Conservation (phyloP, 1,140 invertebrate species). For the Physella acuta region DNA sequence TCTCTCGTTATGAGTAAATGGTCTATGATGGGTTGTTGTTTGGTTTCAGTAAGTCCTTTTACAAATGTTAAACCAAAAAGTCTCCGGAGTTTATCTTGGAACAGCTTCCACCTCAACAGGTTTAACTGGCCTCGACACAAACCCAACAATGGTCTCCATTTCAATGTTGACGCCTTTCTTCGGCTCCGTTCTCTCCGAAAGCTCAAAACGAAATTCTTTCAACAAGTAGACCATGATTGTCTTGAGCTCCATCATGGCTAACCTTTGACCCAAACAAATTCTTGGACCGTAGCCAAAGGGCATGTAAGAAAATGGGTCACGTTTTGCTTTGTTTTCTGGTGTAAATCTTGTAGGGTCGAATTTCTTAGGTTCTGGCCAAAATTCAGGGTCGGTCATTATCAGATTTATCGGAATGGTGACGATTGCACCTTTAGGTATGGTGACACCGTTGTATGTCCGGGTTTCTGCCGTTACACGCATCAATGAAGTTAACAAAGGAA, state of each 20-base stretch:
- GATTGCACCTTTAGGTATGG: constrained; percentile 62
- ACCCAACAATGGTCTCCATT: neutral
- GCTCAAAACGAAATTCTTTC: constrained; percentile 24
- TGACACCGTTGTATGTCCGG: constrained; percentile 29
- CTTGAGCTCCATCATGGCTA: constrained; percentile 46
- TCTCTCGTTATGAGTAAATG: too few relatives aligned
- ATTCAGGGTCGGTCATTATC: constrained; percentile 73
- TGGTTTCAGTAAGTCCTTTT: too few relatives aligned
- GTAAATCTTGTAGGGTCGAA: constrained; percentile 69
- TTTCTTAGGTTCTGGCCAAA: constrained; percentile 72
- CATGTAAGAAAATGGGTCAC: constrained; percentile 33
- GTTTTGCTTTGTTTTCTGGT: constrained; percentile 23
- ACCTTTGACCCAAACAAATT: too few relatives aligned
- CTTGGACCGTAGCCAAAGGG: constrained; percentile 55
- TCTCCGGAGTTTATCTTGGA: too few relatives aligned
- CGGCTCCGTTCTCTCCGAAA: constrained; percentile 18
- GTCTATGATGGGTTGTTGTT: too few relatives aligned
- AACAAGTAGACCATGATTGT: constrained; percentile 31
- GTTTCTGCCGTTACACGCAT: constrained; percentile 27
- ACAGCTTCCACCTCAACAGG: too few relatives aligned
- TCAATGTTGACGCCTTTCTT: neutral
- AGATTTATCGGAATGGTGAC: constrained; percentile 78
- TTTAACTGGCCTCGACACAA: too few relatives aligned
- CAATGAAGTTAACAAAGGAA: constrained; percentile 26
- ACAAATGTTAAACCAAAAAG: too few relatives aligned